Percentiles rank a stretch among this genome's conserved stretches.
phyloP scores from a whole-genome alignment of 2,888 invertebrate genomes.

The Microchrysa polita region DNA sequence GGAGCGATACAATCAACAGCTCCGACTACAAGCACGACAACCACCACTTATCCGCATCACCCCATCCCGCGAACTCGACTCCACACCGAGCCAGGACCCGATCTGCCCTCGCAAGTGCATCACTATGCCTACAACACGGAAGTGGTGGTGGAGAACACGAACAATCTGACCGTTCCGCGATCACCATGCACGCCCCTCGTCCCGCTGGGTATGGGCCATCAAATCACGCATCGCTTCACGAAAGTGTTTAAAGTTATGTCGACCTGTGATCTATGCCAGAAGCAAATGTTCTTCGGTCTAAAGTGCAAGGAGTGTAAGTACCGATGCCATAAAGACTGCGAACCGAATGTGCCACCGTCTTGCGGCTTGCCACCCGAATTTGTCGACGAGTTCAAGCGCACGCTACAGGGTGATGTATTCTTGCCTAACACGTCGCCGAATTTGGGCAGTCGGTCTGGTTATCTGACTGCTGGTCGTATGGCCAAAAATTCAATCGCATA shows the following conservation, averaged over 20 bases:
- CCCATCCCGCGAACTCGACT: constrained; percentile 58
- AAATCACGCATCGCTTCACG: constrained; percentile 89
- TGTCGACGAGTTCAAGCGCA: constrained; percentile 82
- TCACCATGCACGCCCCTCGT: constrained; percentile 82
- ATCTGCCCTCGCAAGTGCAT: constrained; percentile 44
- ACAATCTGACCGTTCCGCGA: constrained; percentile 66
- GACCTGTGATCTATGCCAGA: constrained; percentile 89
- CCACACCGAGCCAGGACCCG: constrained; percentile 62
- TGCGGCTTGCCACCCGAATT: constrained; percentile 90
- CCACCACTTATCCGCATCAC: constrained; percentile 49
- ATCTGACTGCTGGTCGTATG: constrained; percentile 49
- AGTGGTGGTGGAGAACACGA: constrained; percentile 58
- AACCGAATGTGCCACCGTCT: constrained; percentile 89
- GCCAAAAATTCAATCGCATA: constrained; percentile 53
- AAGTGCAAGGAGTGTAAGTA: constrained; percentile 97
- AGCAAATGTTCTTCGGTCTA: constrained; percentile 86
- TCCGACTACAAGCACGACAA: not conserved
- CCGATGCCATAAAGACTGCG: constrained; percentile 79
- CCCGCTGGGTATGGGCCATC: constrained; percentile 84
- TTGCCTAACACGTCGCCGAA: constrained; percentile 61
- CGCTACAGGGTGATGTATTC: constrained; percentile 69
- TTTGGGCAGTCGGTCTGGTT: constrained; percentile 55
- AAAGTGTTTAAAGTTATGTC: constrained; percentile 90
- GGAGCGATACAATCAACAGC: not conserved
- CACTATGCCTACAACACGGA: constrained; percentile 56